Base-by-base conservation (phyloP, 2,888 invertebrate genomes). In the Marasmarcha lunaedactyla region DNA sequence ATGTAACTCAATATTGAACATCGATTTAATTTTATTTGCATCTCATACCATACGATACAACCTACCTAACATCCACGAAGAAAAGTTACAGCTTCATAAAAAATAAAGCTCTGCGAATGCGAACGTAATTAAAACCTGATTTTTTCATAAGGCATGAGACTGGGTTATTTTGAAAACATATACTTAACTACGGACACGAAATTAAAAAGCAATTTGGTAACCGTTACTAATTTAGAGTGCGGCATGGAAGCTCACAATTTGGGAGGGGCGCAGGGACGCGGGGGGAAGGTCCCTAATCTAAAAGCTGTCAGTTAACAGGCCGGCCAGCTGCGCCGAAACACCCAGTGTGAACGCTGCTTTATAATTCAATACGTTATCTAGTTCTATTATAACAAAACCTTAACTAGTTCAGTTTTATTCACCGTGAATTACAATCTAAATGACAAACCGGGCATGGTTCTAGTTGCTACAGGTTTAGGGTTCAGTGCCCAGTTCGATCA, bases 191-290 rank as follows among this genome's bases (percentile, higher is more conserved):
- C 69, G 58, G 59, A 59, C 57, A 61, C 51, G 67, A 74, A 79
- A 81, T 81, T 79, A 79, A 78, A 81, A 78, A 74, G 71, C 76
- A 73, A 83, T 83, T 83, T 78, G 63, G 71, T 73, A 73, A 76
- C 77, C 76, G 71, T 78, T 73, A 77, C 78, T 79, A 78, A 81
- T 81, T 78, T 74, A 71, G 72, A 57, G 59, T 13, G 34, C 62
- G 63, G 66, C 64, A 63, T 67, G 62, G 65, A 61, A 54, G 70
- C 69, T 71, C 67, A 61, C 69, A 71, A 57, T 54, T 52, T 52
- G 55, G 49, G 51, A 41, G 49, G 35, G 48, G 45, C 47, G 45
- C 46, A 53, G 52, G 55, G 46, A 49, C 55, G 53, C 51, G 47
- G 52, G 46, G 51, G 53, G 44, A 56, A 66, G 64, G 63, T 62